These are phyloP conservation scores for Sinocyclocheilus anophthalmus DNA, from an alignment of 2,113 vertebrate species.

Conservation along the genomic window DNA sequence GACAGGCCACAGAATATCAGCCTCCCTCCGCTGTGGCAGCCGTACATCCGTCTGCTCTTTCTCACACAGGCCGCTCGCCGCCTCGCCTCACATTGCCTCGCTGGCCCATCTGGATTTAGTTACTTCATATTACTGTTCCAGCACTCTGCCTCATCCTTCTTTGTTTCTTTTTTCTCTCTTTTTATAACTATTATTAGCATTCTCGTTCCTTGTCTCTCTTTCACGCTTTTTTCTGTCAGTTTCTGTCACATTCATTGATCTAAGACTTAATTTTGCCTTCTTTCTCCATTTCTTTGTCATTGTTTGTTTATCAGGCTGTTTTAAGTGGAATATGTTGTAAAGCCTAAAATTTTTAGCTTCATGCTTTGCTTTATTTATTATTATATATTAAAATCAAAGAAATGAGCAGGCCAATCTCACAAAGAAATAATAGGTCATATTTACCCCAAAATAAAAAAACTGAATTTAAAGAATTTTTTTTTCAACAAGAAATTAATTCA, in stretches of 20 bases:
- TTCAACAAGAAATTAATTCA: too few relatives aligned
- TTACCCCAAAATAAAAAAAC: background rate
- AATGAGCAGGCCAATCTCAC: background rate
- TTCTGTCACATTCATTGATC: slow-evolving; percentile 27
- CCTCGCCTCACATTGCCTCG: slow-evolving; percentile 8
- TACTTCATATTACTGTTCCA: slow-evolving; percentile 69
- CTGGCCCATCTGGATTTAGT: slow-evolving; percentile 72
- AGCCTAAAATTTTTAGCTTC: background rate
- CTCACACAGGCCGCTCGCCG: slow-evolving; percentile 52
- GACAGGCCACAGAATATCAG: slow-evolving; percentile 36
- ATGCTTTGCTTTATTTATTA: background rate
- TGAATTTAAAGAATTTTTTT: too few relatives aligned
- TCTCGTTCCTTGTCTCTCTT: background rate
- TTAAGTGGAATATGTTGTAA: background rate
- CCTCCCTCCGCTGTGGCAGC: slow-evolving; percentile 65
- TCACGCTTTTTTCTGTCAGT: background rate
- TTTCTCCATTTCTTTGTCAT: slow-evolving; percentile 18
- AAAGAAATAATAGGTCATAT: background rate
- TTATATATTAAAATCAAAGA: background rate
- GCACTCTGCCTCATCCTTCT: slow-evolving; percentile 58
- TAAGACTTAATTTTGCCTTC: background rate
- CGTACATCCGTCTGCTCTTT: slow-evolving; percentile 73
- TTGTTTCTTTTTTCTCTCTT: slow-evolving; percentile 45
- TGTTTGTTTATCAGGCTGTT: background rate
- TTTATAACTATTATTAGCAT: slow-evolving; percentile 11